Conservation (phyloP, 2,113 vertebrate genomes). For the Caretta caretta region DNA sequence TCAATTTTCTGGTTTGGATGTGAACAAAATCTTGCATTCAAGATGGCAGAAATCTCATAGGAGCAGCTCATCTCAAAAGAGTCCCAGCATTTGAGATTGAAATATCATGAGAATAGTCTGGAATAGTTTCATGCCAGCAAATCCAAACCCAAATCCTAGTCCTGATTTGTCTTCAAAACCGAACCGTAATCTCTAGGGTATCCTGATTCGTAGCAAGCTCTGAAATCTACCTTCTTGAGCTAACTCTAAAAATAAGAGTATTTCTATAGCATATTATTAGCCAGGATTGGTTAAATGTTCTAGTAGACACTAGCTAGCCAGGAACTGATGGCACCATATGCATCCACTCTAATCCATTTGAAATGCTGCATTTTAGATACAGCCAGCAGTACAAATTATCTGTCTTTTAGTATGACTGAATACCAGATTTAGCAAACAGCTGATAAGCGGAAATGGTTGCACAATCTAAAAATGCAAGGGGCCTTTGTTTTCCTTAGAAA, state of each 20-base stretch:
- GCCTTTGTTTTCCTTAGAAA: background rate
- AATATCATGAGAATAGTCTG: background rate
- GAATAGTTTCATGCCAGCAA: rapidly evolving
- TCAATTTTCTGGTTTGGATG: background rate
- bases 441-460: background rate
- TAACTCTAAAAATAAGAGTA: background rate
- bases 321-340: background rate
- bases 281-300: background rate
- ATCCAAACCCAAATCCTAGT: background rate
- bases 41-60: background rate
- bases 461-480: background rate
- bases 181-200: background rate
- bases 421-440: background rate
- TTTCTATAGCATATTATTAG: background rate
- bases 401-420: background rate
- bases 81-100: background rate
- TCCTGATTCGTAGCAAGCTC: background rate
- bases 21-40: background rate
- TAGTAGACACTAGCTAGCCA: background rate
- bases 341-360: background rate
- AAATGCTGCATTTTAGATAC: background rate
- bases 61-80: background rate
- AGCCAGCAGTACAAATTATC: background rate
- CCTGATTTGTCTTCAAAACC: background rate
- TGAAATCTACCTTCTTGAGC: background rate